phyloP scores from a whole-genome alignment of 2,113 vertebrate species.

The Pelvicachromis taeniatus region DNA sequence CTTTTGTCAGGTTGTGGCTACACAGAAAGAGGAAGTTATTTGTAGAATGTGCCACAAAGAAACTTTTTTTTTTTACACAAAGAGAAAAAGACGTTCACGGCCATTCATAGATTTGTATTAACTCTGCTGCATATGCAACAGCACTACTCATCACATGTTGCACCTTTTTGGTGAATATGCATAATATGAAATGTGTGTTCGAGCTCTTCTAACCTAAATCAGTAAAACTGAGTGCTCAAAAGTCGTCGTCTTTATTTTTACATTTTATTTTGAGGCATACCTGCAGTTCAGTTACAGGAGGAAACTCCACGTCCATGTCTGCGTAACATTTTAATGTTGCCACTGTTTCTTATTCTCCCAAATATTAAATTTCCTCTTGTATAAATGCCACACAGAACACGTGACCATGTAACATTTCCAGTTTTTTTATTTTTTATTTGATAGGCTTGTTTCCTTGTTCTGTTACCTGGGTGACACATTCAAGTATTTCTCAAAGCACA shows the following conservation, averaged over 20 bases:
- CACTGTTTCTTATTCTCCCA: not conserved
- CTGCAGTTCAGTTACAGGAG: not conserved
- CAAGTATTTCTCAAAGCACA: not conserved
- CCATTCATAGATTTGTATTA: not conserved
- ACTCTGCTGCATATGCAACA: not conserved
- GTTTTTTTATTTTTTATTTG: not conserved
- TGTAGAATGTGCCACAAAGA: not conserved
- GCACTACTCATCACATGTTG: not conserved
- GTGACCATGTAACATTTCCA: not conserved
- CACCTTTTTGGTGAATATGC: not conserved
- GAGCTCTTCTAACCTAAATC: not conserved
- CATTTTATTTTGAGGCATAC: fast-evolving
- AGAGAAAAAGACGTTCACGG: not conserved
- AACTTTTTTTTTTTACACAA: not conserved
- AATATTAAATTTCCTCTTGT: not conserved
- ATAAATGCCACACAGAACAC: not conserved
- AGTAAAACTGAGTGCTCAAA: slow-evolving; percentile 9
- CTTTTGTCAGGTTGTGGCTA: not conserved
- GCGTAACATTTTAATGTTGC: not conserved
- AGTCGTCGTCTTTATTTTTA: not conserved
- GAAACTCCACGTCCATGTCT: not conserved
- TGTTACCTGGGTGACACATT: not conserved
- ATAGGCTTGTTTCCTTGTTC: not conserved
- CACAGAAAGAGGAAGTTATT: not conserved
- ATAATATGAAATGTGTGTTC: not conserved